Conservation (phyloP, 2,797 vertebrate genomes). For the Clarias fuscus region DNA sequence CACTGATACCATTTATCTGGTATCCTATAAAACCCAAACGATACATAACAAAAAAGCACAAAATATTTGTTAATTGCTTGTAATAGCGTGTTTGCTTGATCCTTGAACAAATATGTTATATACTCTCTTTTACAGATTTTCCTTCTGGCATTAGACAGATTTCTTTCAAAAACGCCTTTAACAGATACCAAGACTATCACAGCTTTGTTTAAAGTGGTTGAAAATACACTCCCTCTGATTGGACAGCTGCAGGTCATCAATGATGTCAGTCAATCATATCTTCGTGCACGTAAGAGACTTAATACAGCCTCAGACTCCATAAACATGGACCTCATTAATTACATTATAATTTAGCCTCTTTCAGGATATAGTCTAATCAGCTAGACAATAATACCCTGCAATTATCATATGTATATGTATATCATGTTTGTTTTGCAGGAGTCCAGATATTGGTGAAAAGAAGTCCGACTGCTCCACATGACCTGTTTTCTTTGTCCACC, state of each 20-base stretch:
- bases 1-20: too few species aligned
- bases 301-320: neutral
- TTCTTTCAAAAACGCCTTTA: slow-evolving; percentile 53
- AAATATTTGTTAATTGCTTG: too few species aligned
- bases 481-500: slow-evolving; percentile 54
- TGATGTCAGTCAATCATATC: slow-evolving; percentile 5
- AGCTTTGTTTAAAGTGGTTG: slow-evolving; percentile 62
- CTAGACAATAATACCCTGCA: neutral
- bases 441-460: slow-evolving; percentile 58
- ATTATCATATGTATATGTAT: neutral
- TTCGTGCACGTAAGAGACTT: slow-evolving; percentile 60
- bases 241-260: slow-evolving; percentile 42
- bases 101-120: neutral
- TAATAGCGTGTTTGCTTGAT: too few species aligned
- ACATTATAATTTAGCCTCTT: neutral
- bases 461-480: slow-evolving; percentile 50
- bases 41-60: too few species aligned
- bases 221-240: slow-evolving; percentile 59
- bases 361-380: neutral
- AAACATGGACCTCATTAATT: neutral
- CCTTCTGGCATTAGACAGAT: slow-evolving; percentile 55
- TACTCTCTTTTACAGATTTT: neutral
- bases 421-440: slow-evolving; percentile 59
- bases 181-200: slow-evolving; percentile 60
- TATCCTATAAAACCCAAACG: too few species aligned